Percentiles rank a stretch among this genome's conserved stretches.
Conservation (phyloP, 2,888 invertebrate genomes). For the Lapara coniferarum region DNA sequence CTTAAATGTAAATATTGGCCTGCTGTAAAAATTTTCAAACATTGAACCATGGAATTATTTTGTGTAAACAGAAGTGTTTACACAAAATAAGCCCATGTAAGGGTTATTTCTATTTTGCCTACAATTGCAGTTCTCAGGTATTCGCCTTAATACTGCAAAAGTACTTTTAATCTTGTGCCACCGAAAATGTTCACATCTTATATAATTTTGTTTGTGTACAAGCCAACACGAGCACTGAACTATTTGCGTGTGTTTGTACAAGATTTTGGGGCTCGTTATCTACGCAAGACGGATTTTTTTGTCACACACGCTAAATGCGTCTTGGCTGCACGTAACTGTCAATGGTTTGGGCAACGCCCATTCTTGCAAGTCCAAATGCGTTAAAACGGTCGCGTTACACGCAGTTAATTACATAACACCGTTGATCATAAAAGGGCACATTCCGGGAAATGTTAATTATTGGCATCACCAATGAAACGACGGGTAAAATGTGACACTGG, state of each 20-base stretch:
- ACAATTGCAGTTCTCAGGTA: not conserved
- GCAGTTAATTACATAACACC: constrained; percentile 37
- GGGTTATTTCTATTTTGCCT: not conserved
- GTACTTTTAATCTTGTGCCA: not conserved
- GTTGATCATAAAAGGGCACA: constrained; percentile 32
- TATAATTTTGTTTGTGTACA: constrained; percentile 29
- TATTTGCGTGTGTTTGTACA: constrained; percentile 26
- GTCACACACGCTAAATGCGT: constrained; percentile 22
- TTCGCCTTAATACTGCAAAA: not conserved
- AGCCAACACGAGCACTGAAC: constrained; percentile 23
- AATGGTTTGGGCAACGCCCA: constrained; percentile 40
- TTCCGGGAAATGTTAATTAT: constrained; percentile 47
- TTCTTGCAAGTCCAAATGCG: constrained; percentile 27
- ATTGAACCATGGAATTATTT: not conserved
- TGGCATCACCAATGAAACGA: constrained; percentile 32
- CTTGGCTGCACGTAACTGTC: constrained; percentile 28
- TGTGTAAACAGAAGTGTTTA: not conserved
- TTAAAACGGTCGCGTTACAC: constrained; percentile 31
- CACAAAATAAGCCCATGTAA: not conserved
- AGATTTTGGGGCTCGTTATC: constrained; percentile 29
- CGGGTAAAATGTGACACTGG: constrained; percentile 30
- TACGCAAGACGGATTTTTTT: constrained; percentile 24
- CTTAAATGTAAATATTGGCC: not conserved
- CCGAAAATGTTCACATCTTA: constrained; percentile 12
- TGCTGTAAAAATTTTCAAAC: not conserved